phyloP scores from a whole-genome alignment of 2,797 vertebrate genomes.

The Muscicapa comitata region DNA sequence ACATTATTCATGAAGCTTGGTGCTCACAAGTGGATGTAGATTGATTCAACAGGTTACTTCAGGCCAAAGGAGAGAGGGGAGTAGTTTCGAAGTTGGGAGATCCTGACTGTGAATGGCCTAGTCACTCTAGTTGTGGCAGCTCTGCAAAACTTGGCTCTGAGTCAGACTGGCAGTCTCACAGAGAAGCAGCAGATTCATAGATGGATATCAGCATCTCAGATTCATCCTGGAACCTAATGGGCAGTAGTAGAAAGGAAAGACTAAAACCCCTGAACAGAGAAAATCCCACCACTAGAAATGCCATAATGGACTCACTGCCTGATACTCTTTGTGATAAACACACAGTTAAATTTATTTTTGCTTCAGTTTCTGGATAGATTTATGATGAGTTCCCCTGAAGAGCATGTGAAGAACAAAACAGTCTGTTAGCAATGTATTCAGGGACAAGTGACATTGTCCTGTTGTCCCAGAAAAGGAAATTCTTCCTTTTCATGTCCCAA shows the following conservation, averaged over 20 bases:
- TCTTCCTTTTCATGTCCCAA: background rate
- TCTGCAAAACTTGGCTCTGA: background rate
- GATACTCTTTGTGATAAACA: background rate
- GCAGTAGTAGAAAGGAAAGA: background rate
- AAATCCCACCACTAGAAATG: background rate
- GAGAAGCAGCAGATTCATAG: background rate
- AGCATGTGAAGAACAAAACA: background rate
- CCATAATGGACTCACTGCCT: background rate
- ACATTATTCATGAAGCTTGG: background rate
- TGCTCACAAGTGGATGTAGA: background rate
- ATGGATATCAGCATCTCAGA: background rate
- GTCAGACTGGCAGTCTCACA: background rate
- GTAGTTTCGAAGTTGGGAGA: background rate
- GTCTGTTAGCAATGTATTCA: background rate
- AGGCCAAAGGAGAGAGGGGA: background rate
- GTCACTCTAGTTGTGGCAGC: background rate
- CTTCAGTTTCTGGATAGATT: background rate
- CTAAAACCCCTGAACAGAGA: background rate
- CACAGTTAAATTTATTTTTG: background rate
- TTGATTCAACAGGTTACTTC: background rate
- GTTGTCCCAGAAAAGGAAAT: background rate
- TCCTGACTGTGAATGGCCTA: background rate
- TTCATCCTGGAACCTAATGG: background rate
- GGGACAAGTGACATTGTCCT: background rate
- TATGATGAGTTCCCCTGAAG: background rate